Evolutionary conservation across 2,113 vertebrate genomes (phyloP).

Genomic region (Deroptyus accipitrinus): DNA sequence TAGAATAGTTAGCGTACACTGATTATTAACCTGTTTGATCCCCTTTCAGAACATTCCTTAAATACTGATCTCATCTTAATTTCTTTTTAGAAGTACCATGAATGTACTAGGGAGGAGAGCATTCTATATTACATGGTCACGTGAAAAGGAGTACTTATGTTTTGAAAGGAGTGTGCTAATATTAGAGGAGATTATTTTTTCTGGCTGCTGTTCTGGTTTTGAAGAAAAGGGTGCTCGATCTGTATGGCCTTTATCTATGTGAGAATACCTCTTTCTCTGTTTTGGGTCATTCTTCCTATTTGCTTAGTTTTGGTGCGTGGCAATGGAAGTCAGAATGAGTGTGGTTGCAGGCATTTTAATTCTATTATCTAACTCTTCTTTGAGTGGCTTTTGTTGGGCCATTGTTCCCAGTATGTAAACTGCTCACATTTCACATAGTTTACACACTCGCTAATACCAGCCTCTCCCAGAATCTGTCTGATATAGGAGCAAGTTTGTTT

Average conservation of each 20-base stretch:
- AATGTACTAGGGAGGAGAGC: not conserved
- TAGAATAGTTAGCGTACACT: not conserved
- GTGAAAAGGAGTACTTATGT: not conserved
- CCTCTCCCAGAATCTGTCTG: not conserved
- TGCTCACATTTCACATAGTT: not conserved
- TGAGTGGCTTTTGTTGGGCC: not conserved
- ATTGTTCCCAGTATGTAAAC: not conserved
- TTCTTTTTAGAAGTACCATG: not conserved
- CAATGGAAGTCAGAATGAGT: not conserved
- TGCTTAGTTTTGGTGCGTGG: not conserved
- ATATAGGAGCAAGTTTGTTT: not conserved
- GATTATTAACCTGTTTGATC: constrained; percentile 21
- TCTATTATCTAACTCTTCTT: not conserved
- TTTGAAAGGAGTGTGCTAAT: not conserved
- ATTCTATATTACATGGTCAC: not conserved
- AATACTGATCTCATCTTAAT: not conserved
- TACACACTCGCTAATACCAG: not conserved
- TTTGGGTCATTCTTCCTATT: not conserved
- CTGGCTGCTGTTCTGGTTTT: not conserved
- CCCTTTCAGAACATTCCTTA: constrained; percentile 1
- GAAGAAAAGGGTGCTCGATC: not conserved
- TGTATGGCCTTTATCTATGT: not conserved
- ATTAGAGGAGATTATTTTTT: not conserved
- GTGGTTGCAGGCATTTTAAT: not conserved
- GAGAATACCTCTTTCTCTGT: not conserved